Evolutionary conservation across 2,797 vertebrate species (phyloP), one percentile per base, ranked within the genome.

Genomic region (Chrosomus eos): DNA sequence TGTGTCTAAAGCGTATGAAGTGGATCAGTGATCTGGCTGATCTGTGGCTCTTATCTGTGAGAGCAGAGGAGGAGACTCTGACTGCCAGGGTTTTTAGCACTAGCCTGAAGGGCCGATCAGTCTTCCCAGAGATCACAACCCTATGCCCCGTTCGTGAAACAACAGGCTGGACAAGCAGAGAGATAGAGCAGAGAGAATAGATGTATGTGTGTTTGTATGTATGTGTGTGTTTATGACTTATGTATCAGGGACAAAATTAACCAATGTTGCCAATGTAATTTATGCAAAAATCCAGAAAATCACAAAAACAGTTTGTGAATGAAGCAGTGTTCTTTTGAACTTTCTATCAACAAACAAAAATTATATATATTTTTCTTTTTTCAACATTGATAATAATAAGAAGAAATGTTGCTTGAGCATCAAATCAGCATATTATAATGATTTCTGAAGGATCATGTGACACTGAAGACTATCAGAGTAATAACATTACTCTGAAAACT

Each of bases 21-120:
- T 81, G 79, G 86, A 84, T 77, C 64, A 66, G 77, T 68, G 58
- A 67, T 68, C 51, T 76, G 77, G 60, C 62, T 45, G 73, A 84
- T 78, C 73, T 11, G 16, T 58, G 64, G 23, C 72, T 72, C 79
- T 85, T 87, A 87, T 87, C 83, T 78, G 8, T 66, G 55, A 51
- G 62, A 78, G 58, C 83, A 84, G 51, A 84, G 28, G 26, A 19
- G 26, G 21, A 38, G 28, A 68, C 51, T 48, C 62, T 31, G 16
- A 45, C 28, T 73, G 53, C 66, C 84, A 86, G 43, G 60, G 9
- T 66, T 51, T 64, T 33, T 33, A 79, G 58, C 80, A 77, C 53
- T 38, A 78, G 78, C 79, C 80, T 82, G 85, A 82, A 81, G 73
- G 53, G 64, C 28, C 2, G 23, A 70, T 58, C 64, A 70, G 51